Evolutionary conservation across 2,888 invertebrate species (phyloP).

Genomic region (Harpalus rubripes): DNA sequence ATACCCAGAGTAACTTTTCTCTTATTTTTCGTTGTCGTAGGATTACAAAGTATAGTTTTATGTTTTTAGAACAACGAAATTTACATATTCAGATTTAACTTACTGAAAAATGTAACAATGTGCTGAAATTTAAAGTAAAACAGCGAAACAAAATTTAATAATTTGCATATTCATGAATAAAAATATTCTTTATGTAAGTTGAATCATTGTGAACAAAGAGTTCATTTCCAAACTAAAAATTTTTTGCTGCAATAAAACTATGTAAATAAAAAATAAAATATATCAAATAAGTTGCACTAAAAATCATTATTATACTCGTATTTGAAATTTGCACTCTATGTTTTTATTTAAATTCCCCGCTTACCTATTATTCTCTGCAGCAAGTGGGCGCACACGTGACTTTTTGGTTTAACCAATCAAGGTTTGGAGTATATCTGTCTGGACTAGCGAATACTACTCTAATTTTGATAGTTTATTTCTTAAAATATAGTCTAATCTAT

Average conservation of each 20-base stretch:
- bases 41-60: constrained; percentile 33
- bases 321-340: too few species aligned
- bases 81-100: constrained; percentile 51
- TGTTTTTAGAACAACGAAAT: constrained; percentile 23
- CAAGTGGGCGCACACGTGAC: too few species aligned
- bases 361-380: too few species aligned
- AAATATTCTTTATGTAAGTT: neutral
- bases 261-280: neutral
- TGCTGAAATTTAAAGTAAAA: constrained; percentile 30
- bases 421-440: too few species aligned
- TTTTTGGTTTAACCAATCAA: too few species aligned
- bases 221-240: neutral
- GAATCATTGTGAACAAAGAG: neutral
- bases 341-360: too few species aligned
- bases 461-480: too few species aligned
- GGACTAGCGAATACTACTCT: too few species aligned
- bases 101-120: constrained; percentile 44
- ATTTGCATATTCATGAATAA: constrained; percentile 36
- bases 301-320: too few species aligned
- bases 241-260: neutral
- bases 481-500: too few species aligned
- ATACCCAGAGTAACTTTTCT: constrained; percentile 7
- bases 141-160: constrained; percentile 5
- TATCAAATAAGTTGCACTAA: neutral
- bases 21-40: constrained; percentile 13